Evolutionary conservation across 2,113 vertebrate species (phyloP), one percentile per base, ranked within the genome.

Genomic region (Gymnogyps californianus): DNA sequence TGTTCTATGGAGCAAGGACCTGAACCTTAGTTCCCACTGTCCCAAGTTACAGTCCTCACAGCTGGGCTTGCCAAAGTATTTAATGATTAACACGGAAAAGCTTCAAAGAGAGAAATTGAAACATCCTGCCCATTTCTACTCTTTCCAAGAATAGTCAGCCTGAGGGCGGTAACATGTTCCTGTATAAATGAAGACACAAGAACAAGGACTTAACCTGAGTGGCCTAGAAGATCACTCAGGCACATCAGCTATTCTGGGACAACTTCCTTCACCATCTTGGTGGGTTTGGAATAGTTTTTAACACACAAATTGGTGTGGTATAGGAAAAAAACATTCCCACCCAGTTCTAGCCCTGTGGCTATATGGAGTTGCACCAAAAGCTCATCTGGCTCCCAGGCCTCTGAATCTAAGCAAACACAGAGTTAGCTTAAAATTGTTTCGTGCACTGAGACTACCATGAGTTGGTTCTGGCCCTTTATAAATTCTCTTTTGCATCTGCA

Each of bases 371-470:
- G 3, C 47, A 94, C 21, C 77, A 89, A 87, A 84, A 71, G 11
- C 42, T 91, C 81, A 75, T 93, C 83, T 94, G 93, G 51, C 42
- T 95, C 34, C 66, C 87, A 93, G 82, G 65, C 57, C 81, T 57
- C 57, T 59, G 52, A 87, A 84, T 28, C 11, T 11, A 69, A 29
- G 70, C 34, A 75, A 79, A 79, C 29, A 34, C 4, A 44, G 80
- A 79, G 24, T 25, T 57, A 82, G 15, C 25, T 72, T 85, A 76
- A 95, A 93, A 83, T 66, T 46, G 20, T 69, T 85, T 76, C 93
- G 66, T 90, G 61, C 36, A 26, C 24, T 21, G 31, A 47, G 10
- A 69, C 76, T 65, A 42, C 36, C 22, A 16, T 32, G 10, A 76
- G 8, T 26, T 87, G 10, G 9, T 65, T 94, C 38, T 59, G 31